These are phyloP conservation scores for Molanna angustata DNA, from an alignment of 2,888 invertebrate genomes.

Conservation along the genomic window DNA sequence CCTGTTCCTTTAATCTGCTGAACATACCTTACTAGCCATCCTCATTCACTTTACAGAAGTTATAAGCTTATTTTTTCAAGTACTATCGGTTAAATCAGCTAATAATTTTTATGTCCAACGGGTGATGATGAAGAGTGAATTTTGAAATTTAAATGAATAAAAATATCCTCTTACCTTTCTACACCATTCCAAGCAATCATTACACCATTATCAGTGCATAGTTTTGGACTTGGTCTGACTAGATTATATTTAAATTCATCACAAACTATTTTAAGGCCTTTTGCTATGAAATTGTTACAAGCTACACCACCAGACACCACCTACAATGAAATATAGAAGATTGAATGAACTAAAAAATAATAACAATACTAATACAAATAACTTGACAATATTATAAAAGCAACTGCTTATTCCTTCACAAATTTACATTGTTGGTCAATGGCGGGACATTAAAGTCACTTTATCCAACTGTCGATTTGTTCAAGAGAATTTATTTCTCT, in stretches of 20 bases:
- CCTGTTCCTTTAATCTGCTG: too few species aligned
- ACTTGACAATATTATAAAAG: background rate
- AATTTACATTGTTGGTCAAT: too few species aligned
- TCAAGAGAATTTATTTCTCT: too few species aligned
- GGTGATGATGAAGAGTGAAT: background rate
- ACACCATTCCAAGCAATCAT: conserved; percentile 99
- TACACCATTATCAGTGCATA: conserved; percentile 97
- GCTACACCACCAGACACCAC: conserved; percentile 96
- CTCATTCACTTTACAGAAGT: background rate
- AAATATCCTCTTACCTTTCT: too few species aligned
- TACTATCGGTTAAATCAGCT: too few species aligned
- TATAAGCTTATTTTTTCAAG: background rate
- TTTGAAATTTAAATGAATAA: too few species aligned
- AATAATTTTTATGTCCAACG: too few species aligned
- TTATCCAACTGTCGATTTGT: too few species aligned
- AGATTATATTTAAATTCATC: conserved; percentile 62
- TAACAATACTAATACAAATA: background rate
- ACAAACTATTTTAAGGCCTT: conserved; percentile 67
- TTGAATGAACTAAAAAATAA: background rate
- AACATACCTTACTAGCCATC: too few species aligned
- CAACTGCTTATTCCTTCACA: too few species aligned
- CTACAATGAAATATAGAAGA: conserved; percentile 44
- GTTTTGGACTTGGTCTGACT: conserved; percentile 72
- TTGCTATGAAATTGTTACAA: conserved; percentile 81
- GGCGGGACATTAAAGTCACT: too few species aligned